A percentile compares a stretch with the other conserved stretches of the same genome.
Evolutionary conservation across 2,113 vertebrate genomes (phyloP).

Genomic region (Rhynchomys soricoides): DNA sequence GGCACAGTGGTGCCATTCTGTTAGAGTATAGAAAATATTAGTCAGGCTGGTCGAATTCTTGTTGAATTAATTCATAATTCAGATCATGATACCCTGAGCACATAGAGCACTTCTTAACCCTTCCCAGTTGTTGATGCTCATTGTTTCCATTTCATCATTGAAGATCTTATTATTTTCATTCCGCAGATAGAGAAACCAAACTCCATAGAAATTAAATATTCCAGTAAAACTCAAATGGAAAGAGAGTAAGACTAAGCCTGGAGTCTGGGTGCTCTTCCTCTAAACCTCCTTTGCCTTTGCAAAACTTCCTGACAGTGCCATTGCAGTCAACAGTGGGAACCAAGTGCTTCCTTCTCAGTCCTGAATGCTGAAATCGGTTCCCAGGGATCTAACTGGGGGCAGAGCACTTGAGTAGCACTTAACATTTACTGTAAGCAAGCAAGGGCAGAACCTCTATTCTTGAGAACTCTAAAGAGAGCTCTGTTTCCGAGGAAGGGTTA

Average conservation of each 20-base stretch:
- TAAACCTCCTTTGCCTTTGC: not conserved
- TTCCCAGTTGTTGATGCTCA: not conserved
- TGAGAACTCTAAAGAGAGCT: conserved; percentile 26
- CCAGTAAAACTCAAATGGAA: not conserved
- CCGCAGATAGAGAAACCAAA: not conserved
- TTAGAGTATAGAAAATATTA: not conserved
- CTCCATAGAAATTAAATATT: not conserved
- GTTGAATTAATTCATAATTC: not conserved
- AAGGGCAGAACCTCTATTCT: conserved; percentile 54
- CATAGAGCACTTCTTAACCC: not conserved
- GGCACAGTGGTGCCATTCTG: not conserved
- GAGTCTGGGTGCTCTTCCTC: not conserved
- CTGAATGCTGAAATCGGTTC: conserved; percentile 23
- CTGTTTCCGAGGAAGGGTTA: conserved; percentile 51
- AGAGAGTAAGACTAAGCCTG: not conserved
- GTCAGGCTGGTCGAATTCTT: not conserved
- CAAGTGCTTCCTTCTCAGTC: conserved; percentile 14
- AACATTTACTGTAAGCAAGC: conserved; percentile 40
- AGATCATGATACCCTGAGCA: not conserved
- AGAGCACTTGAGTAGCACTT: conserved; percentile 45
- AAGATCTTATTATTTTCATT: conserved; percentile 13
- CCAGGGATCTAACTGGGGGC: conserved; percentile 16
- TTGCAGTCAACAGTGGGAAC: not conserved
- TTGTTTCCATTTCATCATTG: not conserved
- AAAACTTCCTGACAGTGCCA: not conserved